Evolutionary conservation across 2,888 invertebrate genomes (phyloP).

Genomic region (Polietes domitor): DNA sequence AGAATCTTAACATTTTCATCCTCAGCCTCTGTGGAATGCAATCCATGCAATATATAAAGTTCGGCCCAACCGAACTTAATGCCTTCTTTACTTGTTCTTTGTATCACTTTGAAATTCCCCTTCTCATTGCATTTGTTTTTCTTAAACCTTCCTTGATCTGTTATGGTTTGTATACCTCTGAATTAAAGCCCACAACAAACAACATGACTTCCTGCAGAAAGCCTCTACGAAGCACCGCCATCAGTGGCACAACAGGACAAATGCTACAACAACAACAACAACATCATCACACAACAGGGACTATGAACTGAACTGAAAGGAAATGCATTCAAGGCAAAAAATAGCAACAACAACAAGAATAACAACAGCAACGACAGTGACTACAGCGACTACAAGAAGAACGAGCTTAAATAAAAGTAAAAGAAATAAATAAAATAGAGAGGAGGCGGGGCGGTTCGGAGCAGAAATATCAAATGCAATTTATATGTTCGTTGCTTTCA

Average conservation of each 20-base stretch:
- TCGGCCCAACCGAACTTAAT: too few species aligned
- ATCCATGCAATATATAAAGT: too few species aligned
- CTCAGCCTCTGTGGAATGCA: too few species aligned
- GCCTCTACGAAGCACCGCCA: slow-evolving; percentile 70
- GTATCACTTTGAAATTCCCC: too few species aligned
- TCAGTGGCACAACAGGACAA: slow-evolving; percentile 71
- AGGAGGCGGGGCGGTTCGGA: too few species aligned
- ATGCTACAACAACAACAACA: slow-evolving; percentile 66
- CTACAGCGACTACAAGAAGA: not conserved
- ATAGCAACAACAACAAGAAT: too few species aligned
- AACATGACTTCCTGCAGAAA: slow-evolving; percentile 47
- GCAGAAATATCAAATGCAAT: slow-evolving; percentile 46
- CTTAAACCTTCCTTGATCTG: not conserved
- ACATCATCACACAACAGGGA: slow-evolving; percentile 5
- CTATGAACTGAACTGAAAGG: slow-evolving; percentile 29
- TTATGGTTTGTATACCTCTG: slow-evolving; percentile 31
- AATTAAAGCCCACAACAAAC: slow-evolving; percentile 70
- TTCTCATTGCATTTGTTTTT: not conserved
- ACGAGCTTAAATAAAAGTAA: too few species aligned
- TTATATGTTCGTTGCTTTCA: slow-evolving; percentile 43
- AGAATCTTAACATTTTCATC: too few species aligned
- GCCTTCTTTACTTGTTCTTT: too few species aligned
- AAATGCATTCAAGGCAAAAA: slow-evolving; percentile 38
- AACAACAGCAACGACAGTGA: slow-evolving; percentile 22
- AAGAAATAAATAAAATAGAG: too few species aligned